Base-by-base conservation (phyloP, 2,113 vertebrate species). In the Chionodraco myersi region DNA sequence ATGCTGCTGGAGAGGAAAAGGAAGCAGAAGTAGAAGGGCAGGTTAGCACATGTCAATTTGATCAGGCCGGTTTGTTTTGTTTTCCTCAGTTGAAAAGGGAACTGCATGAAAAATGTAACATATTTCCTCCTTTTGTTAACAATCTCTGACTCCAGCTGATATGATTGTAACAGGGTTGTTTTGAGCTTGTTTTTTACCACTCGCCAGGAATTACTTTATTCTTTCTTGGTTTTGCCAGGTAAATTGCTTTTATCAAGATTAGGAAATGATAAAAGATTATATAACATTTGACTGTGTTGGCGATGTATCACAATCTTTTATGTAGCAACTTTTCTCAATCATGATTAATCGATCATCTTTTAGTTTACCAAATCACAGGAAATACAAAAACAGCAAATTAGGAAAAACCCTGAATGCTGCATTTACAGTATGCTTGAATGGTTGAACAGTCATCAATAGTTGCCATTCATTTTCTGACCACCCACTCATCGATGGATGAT, bases 21-120 rank as follows among this genome's bases (percentile, higher is more conserved):
- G 34, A 41, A 21, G 21, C 21, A 44, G n/a, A 57, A 12, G 2
- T 26, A 73, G 72, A 54, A 47, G 64, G 58, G 44, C 48, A 65
- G 23, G 48, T 64, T 89, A 68, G 62, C 57, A 34, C 78, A 77
- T 79, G 83, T 84, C 73, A 70, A 72, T 89, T 79, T 89, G 75
- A 90, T 85, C 91, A 70, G 70, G 53, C 57, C 51, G 5, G 14
- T 79, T 60, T 77, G 75, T 75, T 89, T 83, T 86, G 52, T 78
- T 89, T 84, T 83, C 59, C 75, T 83, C 57, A 0, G 58, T 74
- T 66, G 59, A 79, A 77, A 81, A 76, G 57, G 72, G 47, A 86
- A 84, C 77, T 60, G 2, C 79, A 80, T 93, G 61, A 91, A 90
- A 93, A 61, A 92, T 91, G 88, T 0, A 92, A 74, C 49, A 70